Base-by-base conservation (phyloP, 2,888 invertebrate species). In the Germaria angustata region DNA sequence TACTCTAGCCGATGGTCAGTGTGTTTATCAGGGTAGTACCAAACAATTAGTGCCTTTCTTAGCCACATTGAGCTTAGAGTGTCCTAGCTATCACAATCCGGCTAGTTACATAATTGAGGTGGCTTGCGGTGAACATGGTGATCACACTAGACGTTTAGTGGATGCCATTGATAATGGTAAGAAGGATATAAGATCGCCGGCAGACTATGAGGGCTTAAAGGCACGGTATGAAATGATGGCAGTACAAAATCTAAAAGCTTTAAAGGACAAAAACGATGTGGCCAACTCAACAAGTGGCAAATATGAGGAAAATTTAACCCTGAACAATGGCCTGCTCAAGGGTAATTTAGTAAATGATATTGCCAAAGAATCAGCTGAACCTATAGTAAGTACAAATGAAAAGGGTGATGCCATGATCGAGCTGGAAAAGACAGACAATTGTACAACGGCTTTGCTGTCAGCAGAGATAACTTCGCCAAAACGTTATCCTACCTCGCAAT, bases 21-120 rank as follows among this genome's bases (percentile, higher is more conserved):
- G 98, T 90, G 96, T 98, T 13, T 99, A 98, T 90, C 96, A 97
- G 88, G 98, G 98, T 68, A 95, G 95, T 80, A 96, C 97, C 0
- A 95, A 93, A 75, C 94, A 96, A 88, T 92, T 98, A 76, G 96
- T 99, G 87, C 95, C 95, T 84, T 96, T 96, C 90, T 92, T 98
- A 79, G 94, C 95, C 61, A 95, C 94, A 24, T 93, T 97, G 61
- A 94, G 93, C n/a, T 93, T 98, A 28, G 95, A 96, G 88, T 99
- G 98, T 88, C 98, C 98, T 0, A 95, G 97, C 69, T 99, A 98
- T 91, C 98, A 99, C 92, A 99, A 99, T 92, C 98, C 98, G 0
- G 98, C 98, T 6, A 98, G 98, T 68, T 98, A 97, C 92, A 96
- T 98, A 86, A 98, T 98, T 92, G 98, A 99, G 92, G 97, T 99